Evolutionary conservation across 2,797 vertebrate species (phyloP).

Genomic region (Neosalanx taihuensis): DNA sequence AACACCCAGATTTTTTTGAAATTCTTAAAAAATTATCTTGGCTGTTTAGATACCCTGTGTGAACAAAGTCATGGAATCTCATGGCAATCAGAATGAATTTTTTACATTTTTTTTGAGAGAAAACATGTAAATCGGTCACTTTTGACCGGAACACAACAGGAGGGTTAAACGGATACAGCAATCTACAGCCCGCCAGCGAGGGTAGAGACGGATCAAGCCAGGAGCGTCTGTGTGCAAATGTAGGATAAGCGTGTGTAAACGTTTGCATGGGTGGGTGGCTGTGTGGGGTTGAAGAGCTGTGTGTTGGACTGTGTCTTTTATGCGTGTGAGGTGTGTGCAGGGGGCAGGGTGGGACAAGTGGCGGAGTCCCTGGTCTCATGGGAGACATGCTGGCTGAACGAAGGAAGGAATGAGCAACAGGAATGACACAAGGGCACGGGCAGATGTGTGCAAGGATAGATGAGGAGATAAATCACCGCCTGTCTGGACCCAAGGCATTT

Average conservation of each 20-base stretch:
- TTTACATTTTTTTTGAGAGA: no score
- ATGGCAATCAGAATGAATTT: no score
- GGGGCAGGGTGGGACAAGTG: constrained; percentile 57
- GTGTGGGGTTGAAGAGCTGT: constrained; percentile 19
- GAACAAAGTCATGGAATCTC: no score
- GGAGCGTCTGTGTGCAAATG: constrained; percentile 33
- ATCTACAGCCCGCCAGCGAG: constrained; percentile 29
- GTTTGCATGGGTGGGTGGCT: constrained; percentile 7
- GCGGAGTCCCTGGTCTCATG: constrained; percentile 66
- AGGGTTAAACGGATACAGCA: no score
- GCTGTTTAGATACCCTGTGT: no score
- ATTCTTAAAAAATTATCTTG: no score
- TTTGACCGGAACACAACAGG: no score
- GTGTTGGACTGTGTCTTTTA: constrained; percentile 10
- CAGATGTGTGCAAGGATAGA: constrained; percentile 81
- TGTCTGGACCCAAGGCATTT: constrained; percentile 76
- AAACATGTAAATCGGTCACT: no score
- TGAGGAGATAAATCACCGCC: constrained; percentile 79
- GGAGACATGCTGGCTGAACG: constrained; percentile 62
- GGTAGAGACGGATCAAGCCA: constrained; percentile 49
- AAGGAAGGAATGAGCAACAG: constrained; percentile 74
- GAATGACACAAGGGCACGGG: constrained; percentile 76
- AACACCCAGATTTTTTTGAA: no score
- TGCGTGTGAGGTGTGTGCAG: constrained; percentile 25
- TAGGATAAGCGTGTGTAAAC: constrained; percentile 11